Evolutionary conservation across 2,888 invertebrate species (phyloP).

Genomic region (Cheilosia soror): DNA sequence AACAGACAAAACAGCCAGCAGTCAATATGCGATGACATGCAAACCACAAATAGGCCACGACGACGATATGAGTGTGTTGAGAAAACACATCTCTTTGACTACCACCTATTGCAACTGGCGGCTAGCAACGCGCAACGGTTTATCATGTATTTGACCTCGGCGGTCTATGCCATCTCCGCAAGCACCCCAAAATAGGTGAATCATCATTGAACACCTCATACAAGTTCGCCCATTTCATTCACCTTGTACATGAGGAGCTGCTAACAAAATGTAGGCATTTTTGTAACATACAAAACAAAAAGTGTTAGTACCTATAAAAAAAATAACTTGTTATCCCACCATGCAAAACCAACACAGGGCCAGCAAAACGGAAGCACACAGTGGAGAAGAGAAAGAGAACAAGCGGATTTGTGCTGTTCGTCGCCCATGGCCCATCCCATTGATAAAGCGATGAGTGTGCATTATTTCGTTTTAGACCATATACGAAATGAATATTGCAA

Average conservation of each 20-base stretch:
- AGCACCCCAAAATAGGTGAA: conserved; percentile 49
- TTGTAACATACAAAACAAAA: not conserved
- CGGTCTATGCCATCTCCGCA: not conserved
- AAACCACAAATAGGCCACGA: conserved; percentile 54
- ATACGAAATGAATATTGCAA: conserved; percentile 36
- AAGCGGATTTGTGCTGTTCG: conserved; percentile 55
- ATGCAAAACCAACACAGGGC: conserved; percentile 34
- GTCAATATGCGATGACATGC: conserved; percentile 13
- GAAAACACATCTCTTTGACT: conserved; percentile 14
- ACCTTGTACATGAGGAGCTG: conserved; percentile 21
- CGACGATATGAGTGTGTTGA: conserved; percentile 8
- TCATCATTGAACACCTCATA: conserved; percentile 43
- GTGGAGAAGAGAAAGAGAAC: conserved; percentile 34
- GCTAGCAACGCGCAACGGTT: conserved; percentile 49
- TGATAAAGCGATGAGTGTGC: conserved; percentile 69
- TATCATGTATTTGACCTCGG: conserved; percentile 32
- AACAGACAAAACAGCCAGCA: not conserved
- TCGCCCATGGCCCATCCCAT: conserved; percentile 71
- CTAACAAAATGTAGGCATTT: not conserved
- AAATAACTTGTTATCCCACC: conserved; percentile 70
- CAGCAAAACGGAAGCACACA: conserved; percentile 62
- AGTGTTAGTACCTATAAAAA: conserved; percentile 30
- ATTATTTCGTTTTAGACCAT: conserved; percentile 55
- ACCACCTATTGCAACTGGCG: conserved; percentile 14
- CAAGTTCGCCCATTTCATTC: conserved; percentile 38